These are phyloP conservation scores for Montipora foliosa DNA, from an alignment of 64 coral and sea anemone species.

Conservation along the genomic window DNA sequence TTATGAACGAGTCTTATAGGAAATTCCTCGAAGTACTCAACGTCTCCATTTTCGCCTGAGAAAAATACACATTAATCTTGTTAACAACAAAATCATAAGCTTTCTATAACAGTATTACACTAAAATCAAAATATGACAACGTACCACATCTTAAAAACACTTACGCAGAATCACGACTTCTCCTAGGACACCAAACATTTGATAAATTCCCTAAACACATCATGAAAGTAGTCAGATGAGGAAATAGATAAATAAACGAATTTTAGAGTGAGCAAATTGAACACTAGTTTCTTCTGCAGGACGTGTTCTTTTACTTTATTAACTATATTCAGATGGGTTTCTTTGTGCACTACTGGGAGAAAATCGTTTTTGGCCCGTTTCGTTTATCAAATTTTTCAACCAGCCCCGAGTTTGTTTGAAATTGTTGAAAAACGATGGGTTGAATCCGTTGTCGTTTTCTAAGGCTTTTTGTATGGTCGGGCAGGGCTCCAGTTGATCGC, in stretches of 20 bases:
- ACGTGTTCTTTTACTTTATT: too few relatives aligned
- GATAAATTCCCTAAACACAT: slow-evolving; percentile 67
- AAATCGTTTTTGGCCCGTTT: too few relatives aligned
- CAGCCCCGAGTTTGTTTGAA: too few relatives aligned
- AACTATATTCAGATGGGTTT: too few relatives aligned
- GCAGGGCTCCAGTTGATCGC: too few relatives aligned
- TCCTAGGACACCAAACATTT: slow-evolving; percentile 84
- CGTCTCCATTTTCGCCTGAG: slow-evolving; percentile 61
- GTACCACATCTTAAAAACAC: not conserved
- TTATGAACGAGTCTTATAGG: slow-evolving; percentile 61
- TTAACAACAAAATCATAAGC: not conserved
- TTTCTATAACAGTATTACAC: not conserved
- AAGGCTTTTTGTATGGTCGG: too few relatives aligned
- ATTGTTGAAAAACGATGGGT: too few relatives aligned
- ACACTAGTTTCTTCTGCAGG: not conserved
- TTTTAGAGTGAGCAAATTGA: not conserved
- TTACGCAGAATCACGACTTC: slow-evolving; percentile 77
- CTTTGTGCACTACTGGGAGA: too few relatives aligned
- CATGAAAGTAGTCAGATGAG: not conserved
- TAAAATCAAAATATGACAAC: not conserved
- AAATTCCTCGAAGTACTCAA: slow-evolving; percentile 65
- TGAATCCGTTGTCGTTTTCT: too few relatives aligned
- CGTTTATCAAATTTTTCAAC: too few relatives aligned
- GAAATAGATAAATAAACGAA: not conserved
- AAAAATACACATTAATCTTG: not conserved